These are phyloP conservation scores for Agrochola circellaris DNA, from an alignment of 2,888 invertebrate species.

Conservation along the genomic window DNA sequence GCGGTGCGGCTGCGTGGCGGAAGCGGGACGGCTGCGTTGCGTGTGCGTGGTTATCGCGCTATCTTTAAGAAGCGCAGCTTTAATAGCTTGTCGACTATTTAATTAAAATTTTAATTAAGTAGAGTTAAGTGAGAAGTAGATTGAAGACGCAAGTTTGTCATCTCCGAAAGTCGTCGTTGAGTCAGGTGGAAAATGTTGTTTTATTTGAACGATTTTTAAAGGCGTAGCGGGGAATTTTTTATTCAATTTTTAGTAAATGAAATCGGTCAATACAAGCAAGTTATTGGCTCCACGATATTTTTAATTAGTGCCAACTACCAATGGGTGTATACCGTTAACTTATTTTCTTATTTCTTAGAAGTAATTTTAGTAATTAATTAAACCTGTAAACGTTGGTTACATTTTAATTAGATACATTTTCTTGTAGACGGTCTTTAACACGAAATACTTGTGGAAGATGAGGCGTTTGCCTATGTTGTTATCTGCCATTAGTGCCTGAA, in stretches of 20 bases:
- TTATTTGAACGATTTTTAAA: constrained; percentile 30
- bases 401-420: background rate
- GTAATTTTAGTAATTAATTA: constrained; percentile 37
- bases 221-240: constrained; percentile 45
- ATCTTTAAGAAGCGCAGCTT: constrained; percentile 55
- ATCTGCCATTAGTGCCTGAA: background rate
- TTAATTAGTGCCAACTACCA: constrained; percentile 36
- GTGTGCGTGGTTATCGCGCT: constrained; percentile 36
- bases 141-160: constrained; percentile 56
- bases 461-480: background rate
- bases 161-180: constrained; percentile 41
- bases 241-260: constrained; percentile 50
- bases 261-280: constrained; percentile 10
- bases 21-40: constrained; percentile 38
- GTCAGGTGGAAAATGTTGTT: constrained; percentile 29
- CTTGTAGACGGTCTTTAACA: background rate
- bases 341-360: constrained; percentile 31
- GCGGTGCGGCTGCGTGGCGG: constrained; percentile 23
- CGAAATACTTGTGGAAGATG: background rate
- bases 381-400: background rate
- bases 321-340: background rate
- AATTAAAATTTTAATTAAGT: constrained; percentile 64
- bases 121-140: constrained; percentile 48
- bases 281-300: constrained; percentile 39
- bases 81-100: constrained; percentile 45